Conservation (phyloP, 2,888 invertebrate species). For the Mylabris sibirica region DNA sequence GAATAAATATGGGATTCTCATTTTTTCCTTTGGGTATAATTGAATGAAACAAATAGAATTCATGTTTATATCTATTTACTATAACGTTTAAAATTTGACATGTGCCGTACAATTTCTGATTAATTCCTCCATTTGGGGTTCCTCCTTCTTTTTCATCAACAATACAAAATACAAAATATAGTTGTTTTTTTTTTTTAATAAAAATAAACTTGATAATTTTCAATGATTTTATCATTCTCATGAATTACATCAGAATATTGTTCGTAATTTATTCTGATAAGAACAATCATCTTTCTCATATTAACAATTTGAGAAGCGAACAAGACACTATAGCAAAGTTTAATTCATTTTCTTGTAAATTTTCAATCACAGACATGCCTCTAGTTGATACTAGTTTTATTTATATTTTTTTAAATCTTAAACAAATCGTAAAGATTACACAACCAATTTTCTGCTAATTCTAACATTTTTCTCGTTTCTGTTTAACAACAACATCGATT, state of each 20-base stretch:
- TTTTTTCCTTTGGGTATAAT: not conserved
- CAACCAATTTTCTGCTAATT: not conserved
- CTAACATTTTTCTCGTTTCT: not conserved
- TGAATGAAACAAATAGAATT: not conserved
- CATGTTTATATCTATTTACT: not conserved
- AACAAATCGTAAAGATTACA: not conserved
- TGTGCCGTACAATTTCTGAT: constrained; percentile 27
- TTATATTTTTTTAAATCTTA: not conserved
- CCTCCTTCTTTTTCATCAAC: constrained; percentile 6
- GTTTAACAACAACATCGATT: constrained; percentile 17
- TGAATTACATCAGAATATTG: no score
- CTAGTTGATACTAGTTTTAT: constrained; percentile 23
- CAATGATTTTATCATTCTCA: constrained; percentile 3
- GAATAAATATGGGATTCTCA: not conserved
- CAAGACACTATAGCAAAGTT: constrained; percentile 40
- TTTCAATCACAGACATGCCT: constrained; percentile 43
- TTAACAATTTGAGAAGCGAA: constrained; percentile 33
- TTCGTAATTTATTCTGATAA: no score
- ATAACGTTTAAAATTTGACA: constrained; percentile 27
- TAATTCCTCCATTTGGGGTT: constrained; percentile 9
- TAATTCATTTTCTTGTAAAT: constrained; percentile 2
- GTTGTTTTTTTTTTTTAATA: constrained; percentile 28
- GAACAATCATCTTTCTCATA: not conserved
- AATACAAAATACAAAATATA: constrained; percentile 29
- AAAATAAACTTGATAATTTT: constrained; percentile 25